Evolutionary conservation across 2,113 vertebrate genomes (phyloP).

Genomic region (Halcyon senegalensis): DNA sequence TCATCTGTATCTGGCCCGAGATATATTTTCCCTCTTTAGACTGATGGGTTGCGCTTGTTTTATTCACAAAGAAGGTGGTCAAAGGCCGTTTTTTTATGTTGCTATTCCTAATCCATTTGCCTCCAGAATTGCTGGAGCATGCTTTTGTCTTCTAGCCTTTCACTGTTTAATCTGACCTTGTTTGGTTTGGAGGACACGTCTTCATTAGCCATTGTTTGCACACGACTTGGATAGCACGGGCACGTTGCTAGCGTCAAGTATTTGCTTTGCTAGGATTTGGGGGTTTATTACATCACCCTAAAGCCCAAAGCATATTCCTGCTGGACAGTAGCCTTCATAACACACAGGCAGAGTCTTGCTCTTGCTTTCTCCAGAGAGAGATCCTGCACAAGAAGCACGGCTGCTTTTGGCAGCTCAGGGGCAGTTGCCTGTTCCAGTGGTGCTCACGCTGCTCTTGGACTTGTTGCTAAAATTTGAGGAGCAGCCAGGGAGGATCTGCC

Average conservation of each 20-base stretch:
- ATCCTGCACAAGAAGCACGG: fast-evolving
- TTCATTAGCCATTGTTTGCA: not conserved
- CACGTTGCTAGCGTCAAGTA: not conserved
- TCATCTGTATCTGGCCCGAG: not conserved
- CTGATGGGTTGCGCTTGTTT: not conserved
- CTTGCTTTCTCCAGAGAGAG: not conserved
- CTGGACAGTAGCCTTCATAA: not conserved
- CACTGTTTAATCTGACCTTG: not conserved
- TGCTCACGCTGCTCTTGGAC: not conserved
- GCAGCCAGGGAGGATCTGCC: not conserved
- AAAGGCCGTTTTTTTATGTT: not conserved
- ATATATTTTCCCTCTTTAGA: not conserved
- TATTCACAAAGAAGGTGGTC: not conserved
- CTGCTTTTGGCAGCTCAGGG: not conserved
- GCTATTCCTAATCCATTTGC: not conserved
- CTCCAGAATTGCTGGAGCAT: not conserved
- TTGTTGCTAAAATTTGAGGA: not conserved
- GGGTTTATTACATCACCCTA: not conserved
- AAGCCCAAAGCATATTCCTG: not conserved
- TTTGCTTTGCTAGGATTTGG: constrained; percentile 2
- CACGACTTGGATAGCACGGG: not conserved
- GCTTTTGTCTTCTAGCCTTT: not conserved
- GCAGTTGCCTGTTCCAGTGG: not conserved
- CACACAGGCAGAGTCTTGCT: not conserved
- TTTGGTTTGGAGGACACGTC: not conserved